Percentiles rank a stretch among this genome's conserved stretches.
Evolutionary conservation across 1,140 invertebrate species (phyloP).

Genomic region (Trachymyrmex septentrionalis): DNA sequence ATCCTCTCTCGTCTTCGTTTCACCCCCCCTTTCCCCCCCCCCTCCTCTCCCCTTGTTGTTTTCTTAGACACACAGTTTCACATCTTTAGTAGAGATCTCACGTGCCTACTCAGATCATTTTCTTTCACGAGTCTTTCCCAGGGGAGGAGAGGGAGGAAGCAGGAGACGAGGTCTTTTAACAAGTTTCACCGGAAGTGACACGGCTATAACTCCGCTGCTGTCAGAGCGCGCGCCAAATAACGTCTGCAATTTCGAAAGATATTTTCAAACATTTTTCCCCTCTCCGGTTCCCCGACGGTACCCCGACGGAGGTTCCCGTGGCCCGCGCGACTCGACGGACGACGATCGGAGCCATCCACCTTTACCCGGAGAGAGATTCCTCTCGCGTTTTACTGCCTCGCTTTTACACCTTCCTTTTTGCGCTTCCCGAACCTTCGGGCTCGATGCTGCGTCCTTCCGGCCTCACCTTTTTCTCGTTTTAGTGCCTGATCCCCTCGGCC

Average conservation of each 20-base stretch:
- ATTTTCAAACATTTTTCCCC: conserved; percentile 61
- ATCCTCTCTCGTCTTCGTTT: background rate
- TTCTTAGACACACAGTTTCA: background rate
- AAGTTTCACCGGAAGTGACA: conserved; percentile 9
- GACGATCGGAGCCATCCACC: conserved; percentile 34
- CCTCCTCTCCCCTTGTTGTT: too few relatives aligned
- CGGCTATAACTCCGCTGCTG: conserved; percentile 16
- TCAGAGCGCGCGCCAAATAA: conserved; percentile 23
- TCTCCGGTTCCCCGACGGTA: background rate
- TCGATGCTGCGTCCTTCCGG: background rate
- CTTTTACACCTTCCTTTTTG: conserved; percentile 59
- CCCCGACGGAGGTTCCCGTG: background rate
- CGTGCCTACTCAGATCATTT: conserved; percentile 26
- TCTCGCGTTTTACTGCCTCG: conserved; percentile 70
- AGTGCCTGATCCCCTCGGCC: conserved; percentile 30
- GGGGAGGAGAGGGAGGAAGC: too few relatives aligned
- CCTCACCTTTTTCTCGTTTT: background rate
- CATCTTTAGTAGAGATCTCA: background rate
- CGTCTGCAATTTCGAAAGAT: conserved; percentile 29
- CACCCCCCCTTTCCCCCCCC: too few relatives aligned
- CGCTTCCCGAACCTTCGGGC: background rate
- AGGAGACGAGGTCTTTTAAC: conserved; percentile 10
- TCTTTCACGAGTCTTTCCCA: background rate
- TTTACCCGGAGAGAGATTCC: conserved; percentile 45
- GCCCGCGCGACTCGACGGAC: background rate